phyloP scores from a whole-genome alignment of 1,140 invertebrate species.

The Drosophila nikananu region DNA sequence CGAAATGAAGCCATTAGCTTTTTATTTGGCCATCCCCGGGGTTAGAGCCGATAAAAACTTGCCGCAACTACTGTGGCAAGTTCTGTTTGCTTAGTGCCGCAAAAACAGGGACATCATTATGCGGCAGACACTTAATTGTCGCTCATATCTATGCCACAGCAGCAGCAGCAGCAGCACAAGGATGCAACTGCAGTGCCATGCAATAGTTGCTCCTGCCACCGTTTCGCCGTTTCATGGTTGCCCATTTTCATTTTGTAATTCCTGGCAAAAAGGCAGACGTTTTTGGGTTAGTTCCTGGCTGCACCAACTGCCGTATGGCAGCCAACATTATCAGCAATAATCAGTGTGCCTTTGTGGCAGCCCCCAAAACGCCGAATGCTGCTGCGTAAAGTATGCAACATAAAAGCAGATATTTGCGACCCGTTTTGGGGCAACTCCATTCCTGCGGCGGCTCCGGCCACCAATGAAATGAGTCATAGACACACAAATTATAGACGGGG shows the following conservation, averaged over 20 bases:
- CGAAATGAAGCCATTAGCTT: conserved; percentile 56
- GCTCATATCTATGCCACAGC: conserved; percentile 69
- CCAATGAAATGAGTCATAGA: conserved; percentile 35
- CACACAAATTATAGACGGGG: conserved; percentile 15
- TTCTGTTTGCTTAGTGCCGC: conserved; percentile 36
- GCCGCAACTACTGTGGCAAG: conserved; percentile 36
- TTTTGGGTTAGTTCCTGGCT: conserved; percentile 42
- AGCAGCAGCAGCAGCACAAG: conserved; percentile 10
- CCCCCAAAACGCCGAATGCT: conserved; percentile 62
- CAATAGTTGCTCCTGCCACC: conserved; percentile 30
- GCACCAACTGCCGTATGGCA: conserved; percentile 42
- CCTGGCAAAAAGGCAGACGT: conserved; percentile 55
- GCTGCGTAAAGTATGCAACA: conserved; percentile 76
- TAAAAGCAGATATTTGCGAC: conserved; percentile 67
- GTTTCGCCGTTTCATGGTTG: conserved; percentile 28
- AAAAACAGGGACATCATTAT: conserved; percentile 80
- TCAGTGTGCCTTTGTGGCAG: conserved; percentile 61
- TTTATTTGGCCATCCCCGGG: conserved; percentile 59
- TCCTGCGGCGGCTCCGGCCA: conserved; percentile 12
- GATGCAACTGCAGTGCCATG: conserved; percentile 31
- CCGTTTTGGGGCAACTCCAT: conserved; percentile 8
- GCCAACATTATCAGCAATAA: conserved; percentile 72
- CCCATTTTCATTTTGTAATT: conserved; percentile 63
- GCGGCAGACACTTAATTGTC: conserved; percentile 82
- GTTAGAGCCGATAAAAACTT: conserved; percentile 70